These are phyloP conservation scores for Melipona bicolor DNA, from an alignment of 2,888 invertebrate genomes.

Conservation along the genomic window DNA sequence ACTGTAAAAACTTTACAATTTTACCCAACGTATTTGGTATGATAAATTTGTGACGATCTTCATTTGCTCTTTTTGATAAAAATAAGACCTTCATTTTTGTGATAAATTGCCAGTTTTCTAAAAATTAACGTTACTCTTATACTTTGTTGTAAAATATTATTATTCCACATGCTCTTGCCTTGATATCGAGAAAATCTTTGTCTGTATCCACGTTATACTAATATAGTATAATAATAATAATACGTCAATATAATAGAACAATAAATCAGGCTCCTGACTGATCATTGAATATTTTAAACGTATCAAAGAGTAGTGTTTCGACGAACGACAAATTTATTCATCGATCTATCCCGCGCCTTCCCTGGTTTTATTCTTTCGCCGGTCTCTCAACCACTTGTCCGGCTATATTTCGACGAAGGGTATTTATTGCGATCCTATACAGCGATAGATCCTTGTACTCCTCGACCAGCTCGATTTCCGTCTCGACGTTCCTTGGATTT, in stretches of 20 bases:
- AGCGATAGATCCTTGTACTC: conserved; percentile 60
- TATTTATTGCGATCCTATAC: conserved; percentile 74
- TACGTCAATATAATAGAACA: too few species aligned
- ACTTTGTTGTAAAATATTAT: background rate
- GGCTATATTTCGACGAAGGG: conserved; percentile 60
- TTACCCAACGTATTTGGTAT: too few species aligned
- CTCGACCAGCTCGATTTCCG: conserved; percentile 31
- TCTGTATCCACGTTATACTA: background rate
- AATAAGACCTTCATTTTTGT: too few species aligned
- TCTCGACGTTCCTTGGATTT: conserved; percentile 15
- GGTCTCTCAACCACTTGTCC: conserved; percentile 58
- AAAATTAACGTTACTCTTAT: background rate
- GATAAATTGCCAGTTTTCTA: too few species aligned
- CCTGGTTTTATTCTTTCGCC: conserved; percentile 17
- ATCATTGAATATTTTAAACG: background rate
- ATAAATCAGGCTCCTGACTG: too few species aligned
- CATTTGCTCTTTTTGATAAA: too few species aligned
- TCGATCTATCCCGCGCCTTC: conserved; percentile 26
- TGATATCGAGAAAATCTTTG: background rate
- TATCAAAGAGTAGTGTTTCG: conserved; percentile 10
- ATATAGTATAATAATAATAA: too few species aligned
- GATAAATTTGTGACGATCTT: too few species aligned
- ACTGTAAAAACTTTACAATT: too few species aligned
- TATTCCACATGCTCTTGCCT: background rate
- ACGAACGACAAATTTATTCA: conserved; percentile 55